Evolutionary conservation across 2,888 invertebrate genomes (phyloP).

Genomic region (Aplocera efformata): DNA sequence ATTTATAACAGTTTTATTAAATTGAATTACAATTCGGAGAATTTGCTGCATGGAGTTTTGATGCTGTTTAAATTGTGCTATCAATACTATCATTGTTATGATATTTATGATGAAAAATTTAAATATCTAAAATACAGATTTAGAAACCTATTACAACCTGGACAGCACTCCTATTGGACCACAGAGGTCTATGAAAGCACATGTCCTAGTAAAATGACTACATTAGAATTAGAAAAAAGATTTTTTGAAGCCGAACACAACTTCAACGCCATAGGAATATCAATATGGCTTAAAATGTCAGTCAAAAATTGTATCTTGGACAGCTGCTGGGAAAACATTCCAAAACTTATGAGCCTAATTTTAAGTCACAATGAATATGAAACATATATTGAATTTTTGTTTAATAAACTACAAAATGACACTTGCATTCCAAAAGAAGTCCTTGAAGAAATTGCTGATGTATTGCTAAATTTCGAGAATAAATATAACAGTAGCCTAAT

Average conservation of each 20-base stretch:
- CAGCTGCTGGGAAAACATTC: constrained; percentile 42
- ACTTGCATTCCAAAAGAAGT: constrained; percentile 28
- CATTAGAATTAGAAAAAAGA: constrained; percentile 35
- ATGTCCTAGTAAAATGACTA: constrained; percentile 22
- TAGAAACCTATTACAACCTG: constrained; percentile 24
- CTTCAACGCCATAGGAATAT: constrained; percentile 44
- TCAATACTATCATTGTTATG: constrained; percentile 34
- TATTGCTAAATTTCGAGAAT: constrained; percentile 41
- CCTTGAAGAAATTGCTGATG: constrained; percentile 35
- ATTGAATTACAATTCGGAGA: constrained; percentile 44
- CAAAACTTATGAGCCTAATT: constrained; percentile 39
- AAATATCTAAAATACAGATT: constrained; percentile 36
- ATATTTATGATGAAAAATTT: constrained; percentile 27
- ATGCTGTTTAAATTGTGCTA: constrained; percentile 45
- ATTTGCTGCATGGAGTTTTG: constrained; percentile 61
- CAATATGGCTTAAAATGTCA: constrained; percentile 49
- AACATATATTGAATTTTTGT: constrained; percentile 42
- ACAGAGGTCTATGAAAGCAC: constrained; percentile 48
- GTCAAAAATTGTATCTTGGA: constrained; percentile 41
- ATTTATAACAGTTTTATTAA: constrained; percentile 37
- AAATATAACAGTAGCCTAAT: constrained; percentile 39
- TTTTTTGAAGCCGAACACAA: constrained; percentile 38
- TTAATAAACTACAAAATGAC: constrained; percentile 40
- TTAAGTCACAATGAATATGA: constrained; percentile 47
- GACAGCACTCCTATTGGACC: constrained; percentile 50